Percentiles rank a stretch among this genome's conserved stretches.
phyloP scores from a whole-genome alignment of 2,113 vertebrate genomes.

The Chaetops frenatus region DNA sequence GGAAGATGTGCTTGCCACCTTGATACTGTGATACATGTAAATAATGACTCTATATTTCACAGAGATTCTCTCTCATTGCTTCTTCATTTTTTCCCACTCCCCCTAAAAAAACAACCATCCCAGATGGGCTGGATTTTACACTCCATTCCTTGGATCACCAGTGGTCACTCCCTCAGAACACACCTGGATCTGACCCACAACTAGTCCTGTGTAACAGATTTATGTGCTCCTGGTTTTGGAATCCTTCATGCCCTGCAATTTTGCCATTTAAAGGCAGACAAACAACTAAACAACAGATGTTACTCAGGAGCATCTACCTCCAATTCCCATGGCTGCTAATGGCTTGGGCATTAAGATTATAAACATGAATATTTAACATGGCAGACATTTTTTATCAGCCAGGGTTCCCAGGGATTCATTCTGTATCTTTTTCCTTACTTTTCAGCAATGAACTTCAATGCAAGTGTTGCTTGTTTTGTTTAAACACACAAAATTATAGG shows the following conservation, averaged over 20 bases:
- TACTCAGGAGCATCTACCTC: not conserved
- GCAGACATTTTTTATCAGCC: not conserved
- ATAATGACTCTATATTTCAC: not conserved
- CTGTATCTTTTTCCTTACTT: not conserved
- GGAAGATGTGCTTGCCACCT: rapidly evolving
- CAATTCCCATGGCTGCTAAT: not conserved
- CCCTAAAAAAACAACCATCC: rapidly evolving
- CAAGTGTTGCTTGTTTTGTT: not conserved
- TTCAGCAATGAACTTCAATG: not conserved
- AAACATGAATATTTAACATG: not conserved
- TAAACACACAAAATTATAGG: not conserved
- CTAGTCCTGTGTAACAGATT: not conserved
- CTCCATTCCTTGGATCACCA: not conserved
- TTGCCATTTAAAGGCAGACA: not conserved
- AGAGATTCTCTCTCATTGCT: not conserved
- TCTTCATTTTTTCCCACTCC: not conserved
- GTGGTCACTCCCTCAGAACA: not conserved
- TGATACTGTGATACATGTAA: rapidly evolving
- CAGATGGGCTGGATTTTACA: not conserved
- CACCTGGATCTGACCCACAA: not conserved
- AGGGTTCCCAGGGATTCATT: not conserved
- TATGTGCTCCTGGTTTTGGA: not conserved
- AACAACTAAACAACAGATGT: not conserved
- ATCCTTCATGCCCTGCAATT: not conserved
- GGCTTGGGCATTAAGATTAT: not conserved